phyloP scores from a whole-genome alignment of 2,888 invertebrate species.

The Callosobruchus maculatus region DNA sequence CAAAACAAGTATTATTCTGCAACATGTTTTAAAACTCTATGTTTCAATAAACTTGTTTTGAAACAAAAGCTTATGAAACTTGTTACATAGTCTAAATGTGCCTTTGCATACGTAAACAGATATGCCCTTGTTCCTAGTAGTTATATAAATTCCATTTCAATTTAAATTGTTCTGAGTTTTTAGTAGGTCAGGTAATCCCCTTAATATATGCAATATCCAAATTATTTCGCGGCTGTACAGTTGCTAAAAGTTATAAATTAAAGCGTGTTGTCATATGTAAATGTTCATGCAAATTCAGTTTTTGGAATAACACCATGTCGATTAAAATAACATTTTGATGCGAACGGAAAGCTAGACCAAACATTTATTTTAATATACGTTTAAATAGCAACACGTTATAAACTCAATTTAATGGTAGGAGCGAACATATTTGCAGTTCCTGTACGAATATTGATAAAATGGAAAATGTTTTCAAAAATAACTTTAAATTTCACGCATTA shows the following conservation, averaged over 20 bases:
- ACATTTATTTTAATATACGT: not conserved
- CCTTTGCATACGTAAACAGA: no score
- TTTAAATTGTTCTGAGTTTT: not conserved
- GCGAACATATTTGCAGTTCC: not conserved
- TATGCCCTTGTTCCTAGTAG: not conserved
- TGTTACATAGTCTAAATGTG: no score
- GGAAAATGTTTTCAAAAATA: not conserved
- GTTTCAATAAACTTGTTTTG: no score
- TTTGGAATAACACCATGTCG: not conserved
- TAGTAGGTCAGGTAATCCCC: not conserved
- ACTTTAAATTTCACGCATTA: no score
- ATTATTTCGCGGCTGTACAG: not conserved
- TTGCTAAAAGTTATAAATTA: not conserved
- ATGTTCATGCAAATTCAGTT: not conserved
- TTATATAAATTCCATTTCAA: not conserved
- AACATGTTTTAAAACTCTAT: no score
- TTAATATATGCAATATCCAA: not conserved
- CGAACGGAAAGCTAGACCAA: not conserved
- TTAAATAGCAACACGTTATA: not conserved
- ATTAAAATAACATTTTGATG: not conserved
- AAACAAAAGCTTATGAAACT: no score
- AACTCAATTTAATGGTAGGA: not conserved
- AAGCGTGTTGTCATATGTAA: not conserved
- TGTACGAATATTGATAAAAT: not conserved
- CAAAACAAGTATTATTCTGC: no score